These are phyloP conservation scores for Takifugu rubripes DNA, from an alignment of 2,797 vertebrate species.

Conservation along the genomic window DNA sequence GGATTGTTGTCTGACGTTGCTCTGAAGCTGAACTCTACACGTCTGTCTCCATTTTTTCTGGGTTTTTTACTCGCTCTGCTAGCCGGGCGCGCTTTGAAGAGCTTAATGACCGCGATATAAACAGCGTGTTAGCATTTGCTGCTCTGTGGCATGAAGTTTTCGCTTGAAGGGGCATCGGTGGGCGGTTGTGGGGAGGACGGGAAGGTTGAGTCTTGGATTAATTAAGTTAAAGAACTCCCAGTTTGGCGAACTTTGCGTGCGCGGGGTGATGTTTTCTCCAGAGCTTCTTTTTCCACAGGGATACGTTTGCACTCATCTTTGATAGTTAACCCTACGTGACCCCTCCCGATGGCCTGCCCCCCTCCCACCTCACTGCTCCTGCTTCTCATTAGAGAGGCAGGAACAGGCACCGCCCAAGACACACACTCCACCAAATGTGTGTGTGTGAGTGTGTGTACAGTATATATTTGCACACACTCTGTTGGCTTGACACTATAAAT, in stretches of 20 bases:
- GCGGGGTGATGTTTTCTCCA: slow-evolving; percentile 76
- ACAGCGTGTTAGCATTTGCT: slow-evolving; percentile 44
- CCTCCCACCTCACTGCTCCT: slow-evolving; percentile 74
- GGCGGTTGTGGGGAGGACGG: slow-evolving; percentile 6
- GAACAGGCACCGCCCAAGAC: too few relatives aligned
- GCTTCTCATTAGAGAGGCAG: slow-evolving; percentile 76
- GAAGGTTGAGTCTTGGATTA: slow-evolving; percentile 74
- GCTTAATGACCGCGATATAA: slow-evolving; percentile 35
- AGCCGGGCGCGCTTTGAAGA: neutral
- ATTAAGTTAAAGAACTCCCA: slow-evolving; percentile 77
- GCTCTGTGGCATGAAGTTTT: slow-evolving; percentile 39
- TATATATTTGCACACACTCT: too few relatives aligned
- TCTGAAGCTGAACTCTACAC: slow-evolving; percentile 60
- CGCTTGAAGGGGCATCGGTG: slow-evolving; percentile 21
- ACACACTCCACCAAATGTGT: too few relatives aligned
- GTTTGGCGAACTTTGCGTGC: slow-evolving; percentile 76
- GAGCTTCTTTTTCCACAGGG: slow-evolving; percentile 76
- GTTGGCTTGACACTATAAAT: too few relatives aligned
- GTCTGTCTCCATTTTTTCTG: slow-evolving; percentile 74
- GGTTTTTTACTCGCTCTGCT: slow-evolving; percentile 22
- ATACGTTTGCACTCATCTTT: slow-evolving; percentile 84
- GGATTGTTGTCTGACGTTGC: slow-evolving; percentile 52
- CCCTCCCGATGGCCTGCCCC: slow-evolving; percentile 64
- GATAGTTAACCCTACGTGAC: slow-evolving; percentile 80
- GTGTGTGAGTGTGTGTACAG: too few relatives aligned